Conservation (phyloP, 2,113 vertebrate genomes). For the Podarcis raffonei region DNA sequence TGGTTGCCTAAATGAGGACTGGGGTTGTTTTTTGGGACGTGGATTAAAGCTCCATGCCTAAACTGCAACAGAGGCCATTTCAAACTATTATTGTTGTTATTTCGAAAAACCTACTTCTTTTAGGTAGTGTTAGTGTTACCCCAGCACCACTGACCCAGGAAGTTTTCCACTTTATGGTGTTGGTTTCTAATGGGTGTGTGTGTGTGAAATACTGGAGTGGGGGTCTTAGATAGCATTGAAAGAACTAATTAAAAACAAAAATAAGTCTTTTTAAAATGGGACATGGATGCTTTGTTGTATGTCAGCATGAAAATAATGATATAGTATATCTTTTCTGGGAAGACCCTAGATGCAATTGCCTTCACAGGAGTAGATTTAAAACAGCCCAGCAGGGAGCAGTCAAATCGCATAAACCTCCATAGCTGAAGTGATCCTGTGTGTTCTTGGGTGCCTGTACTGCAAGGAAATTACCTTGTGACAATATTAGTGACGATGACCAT, state of each 20-base stretch:
- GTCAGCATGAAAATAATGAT: background rate
- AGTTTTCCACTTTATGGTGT: background rate
- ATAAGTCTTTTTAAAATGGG: background rate
- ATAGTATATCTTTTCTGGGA: background rate
- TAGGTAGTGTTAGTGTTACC: background rate
- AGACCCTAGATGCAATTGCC: background rate
- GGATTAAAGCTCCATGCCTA: background rate
- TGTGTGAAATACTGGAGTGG: background rate
- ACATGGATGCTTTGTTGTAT: background rate
- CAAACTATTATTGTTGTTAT: background rate
- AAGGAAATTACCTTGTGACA: background rate
- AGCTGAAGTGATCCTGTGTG: background rate
- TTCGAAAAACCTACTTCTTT: background rate
- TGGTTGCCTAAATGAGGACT: background rate
- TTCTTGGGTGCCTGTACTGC: background rate
- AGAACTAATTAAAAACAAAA: background rate
- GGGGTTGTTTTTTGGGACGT: background rate
- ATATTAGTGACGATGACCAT: background rate
- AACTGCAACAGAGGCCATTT: background rate
- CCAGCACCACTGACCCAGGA: too few relatives aligned
- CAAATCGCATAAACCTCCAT: background rate
- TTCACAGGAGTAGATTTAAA: background rate
- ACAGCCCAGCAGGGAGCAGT: conserved; percentile 6
- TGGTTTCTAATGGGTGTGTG: background rate
- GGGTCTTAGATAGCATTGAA: background rate